phyloP scores from a whole-genome alignment of 92 coral and sea anemone species.

The Epizoanthus stellaris region DNA sequence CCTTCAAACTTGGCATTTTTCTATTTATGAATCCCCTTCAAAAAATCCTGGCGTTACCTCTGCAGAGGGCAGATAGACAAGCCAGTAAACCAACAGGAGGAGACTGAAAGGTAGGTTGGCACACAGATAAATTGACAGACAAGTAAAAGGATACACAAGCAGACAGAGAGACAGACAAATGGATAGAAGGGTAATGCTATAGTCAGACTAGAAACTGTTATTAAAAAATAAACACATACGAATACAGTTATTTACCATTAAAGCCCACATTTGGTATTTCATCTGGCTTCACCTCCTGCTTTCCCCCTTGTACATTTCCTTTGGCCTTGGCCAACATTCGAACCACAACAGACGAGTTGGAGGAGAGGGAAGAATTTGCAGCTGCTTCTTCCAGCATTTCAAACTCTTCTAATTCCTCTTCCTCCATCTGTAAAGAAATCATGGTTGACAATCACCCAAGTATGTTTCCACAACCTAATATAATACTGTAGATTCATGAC shows the following conservation, averaged over 20 bases:
- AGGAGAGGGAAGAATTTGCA: conserved; percentile 93
- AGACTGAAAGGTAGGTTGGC: too few relatives aligned
- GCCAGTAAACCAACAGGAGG: too few relatives aligned
- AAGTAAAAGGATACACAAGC: not conserved
- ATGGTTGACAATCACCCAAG: not conserved
- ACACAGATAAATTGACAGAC: not conserved
- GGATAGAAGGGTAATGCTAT: too few relatives aligned
- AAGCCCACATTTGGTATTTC: not conserved
- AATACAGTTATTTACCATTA: not conserved
- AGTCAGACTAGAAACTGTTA: too few relatives aligned
- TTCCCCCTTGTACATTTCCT: conserved; percentile 10
- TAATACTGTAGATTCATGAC: too few relatives aligned
- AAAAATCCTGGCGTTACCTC: too few relatives aligned
- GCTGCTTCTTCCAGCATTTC: conserved; percentile 92
- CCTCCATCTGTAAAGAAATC: conserved; percentile 64
- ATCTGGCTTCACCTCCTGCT: not conserved
- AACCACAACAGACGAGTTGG: conserved; percentile 92
- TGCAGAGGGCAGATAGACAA: too few relatives aligned
- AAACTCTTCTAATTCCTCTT: conserved; percentile 92
- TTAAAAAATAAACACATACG: too few relatives aligned
- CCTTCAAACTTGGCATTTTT: too few relatives aligned
- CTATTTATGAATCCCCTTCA: too few relatives aligned
- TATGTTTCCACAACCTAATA: too few relatives aligned
- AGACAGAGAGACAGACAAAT: not conserved
- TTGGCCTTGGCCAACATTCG: conserved; percentile 79